Evolutionary conservation across 1,140 invertebrate species (phyloP).

Genomic region (Asbolus verrucosus): DNA sequence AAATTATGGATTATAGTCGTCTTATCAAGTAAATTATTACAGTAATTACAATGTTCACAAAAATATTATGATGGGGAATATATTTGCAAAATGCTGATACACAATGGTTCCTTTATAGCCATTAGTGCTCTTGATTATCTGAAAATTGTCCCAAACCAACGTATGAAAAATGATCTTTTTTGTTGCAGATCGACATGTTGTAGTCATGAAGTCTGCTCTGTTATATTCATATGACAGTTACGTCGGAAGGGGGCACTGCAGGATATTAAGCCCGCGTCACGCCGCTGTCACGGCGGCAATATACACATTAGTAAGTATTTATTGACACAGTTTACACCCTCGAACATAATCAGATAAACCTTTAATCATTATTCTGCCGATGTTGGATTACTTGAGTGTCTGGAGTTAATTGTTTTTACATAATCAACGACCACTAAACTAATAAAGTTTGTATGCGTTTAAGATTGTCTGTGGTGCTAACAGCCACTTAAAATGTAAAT

Average conservation of each 20-base stretch:
- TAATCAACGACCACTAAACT: conserved; percentile 23
- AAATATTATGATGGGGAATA: neutral
- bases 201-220: conserved; percentile 67
- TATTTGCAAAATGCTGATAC: neutral
- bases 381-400: no score
- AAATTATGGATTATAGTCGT: neutral
- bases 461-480: conserved; percentile 2
- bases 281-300: conserved; percentile 75
- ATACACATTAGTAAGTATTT: conserved; percentile 73
- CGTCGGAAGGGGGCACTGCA: conserved; percentile 68
- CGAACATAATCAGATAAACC: neutral
- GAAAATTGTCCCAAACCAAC: conserved; percentile 9
- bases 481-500: conserved; percentile 26
- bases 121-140: conserved; percentile 21
- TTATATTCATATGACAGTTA: conserved; percentile 68
- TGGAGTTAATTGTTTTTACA: conserved; percentile 32
- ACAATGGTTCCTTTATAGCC: conserved; percentile 3
- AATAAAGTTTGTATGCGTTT: neutral
- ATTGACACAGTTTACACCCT: conserved; percentile 42
- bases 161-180: conserved; percentile 25
- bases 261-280: conserved; percentile 73
- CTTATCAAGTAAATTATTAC: neutral
- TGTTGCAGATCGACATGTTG: conserved; percentile 55
- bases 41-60: neutral
- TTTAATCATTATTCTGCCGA: no score